Conservation (phyloP, 2,797 vertebrate genomes). For the Helostoma temminkii region DNA sequence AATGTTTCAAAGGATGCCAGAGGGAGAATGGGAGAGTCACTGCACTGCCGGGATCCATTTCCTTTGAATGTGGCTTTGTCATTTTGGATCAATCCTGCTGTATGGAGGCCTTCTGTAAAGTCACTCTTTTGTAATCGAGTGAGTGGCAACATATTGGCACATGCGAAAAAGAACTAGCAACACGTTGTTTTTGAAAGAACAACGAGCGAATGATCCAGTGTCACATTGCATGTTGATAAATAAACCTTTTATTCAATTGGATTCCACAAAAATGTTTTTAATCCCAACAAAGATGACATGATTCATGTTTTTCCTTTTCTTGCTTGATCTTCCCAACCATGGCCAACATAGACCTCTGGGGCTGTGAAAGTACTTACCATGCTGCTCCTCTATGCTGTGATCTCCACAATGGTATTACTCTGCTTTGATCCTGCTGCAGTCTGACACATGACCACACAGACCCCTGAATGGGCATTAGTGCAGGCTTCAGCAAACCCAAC, state of each 20-base stretch:
- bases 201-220: neutral
- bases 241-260: neutral
- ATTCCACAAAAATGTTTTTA: no score
- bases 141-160: slow-evolving; percentile 40
- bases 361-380: slow-evolving; percentile 66
- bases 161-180: slow-evolving; percentile 13
- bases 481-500: slow-evolving; percentile 91
- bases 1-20: slow-evolving; percentile 85
- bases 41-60: slow-evolving; percentile 79
- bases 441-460: slow-evolving; percentile 91
- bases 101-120: slow-evolving; percentile 42
- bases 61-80: slow-evolving; percentile 67
- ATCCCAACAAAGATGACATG: no score
- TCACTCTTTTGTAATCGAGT: slow-evolving; percentile 35
- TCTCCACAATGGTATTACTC: slow-evolving; percentile 72
- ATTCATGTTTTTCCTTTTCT: neutral
- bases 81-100: slow-evolving; percentile 57
- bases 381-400: slow-evolving; percentile 47
- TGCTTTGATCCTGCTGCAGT: slow-evolving; percentile 89
- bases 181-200: neutral
- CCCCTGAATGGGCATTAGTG: slow-evolving; percentile 91
- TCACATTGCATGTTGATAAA: slow-evolving; percentile 1
- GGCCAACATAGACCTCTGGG: slow-evolving; percentile 60
- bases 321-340: neutral
- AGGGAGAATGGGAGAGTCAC: slow-evolving; percentile 79